phyloP scores from a whole-genome alignment of 2,113 vertebrate genomes.

The Hiodon tergisus region DNA sequence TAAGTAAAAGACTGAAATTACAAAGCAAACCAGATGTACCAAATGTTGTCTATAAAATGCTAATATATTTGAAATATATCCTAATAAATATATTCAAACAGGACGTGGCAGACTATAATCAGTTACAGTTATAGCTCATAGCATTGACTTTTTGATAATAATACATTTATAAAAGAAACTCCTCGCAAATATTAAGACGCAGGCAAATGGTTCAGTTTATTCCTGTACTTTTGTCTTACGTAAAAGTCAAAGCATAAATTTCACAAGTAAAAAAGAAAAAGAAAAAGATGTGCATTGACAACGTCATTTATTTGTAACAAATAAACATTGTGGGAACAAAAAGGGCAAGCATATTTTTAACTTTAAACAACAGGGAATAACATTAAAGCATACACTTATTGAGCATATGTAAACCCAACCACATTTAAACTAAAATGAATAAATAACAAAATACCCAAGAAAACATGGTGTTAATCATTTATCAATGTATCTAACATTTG shows the following conservation, averaged over 20 bases:
- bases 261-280: not conserved
- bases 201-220: not conserved
- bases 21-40: too few relatives aligned
- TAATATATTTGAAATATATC: too few relatives aligned
- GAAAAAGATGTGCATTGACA: not conserved
- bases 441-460: not conserved
- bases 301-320: not conserved
- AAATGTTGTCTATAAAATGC: too few relatives aligned
- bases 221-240: not conserved
- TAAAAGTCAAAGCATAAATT: slow-evolving; percentile 1
- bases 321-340: not conserved
- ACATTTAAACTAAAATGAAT: not conserved
- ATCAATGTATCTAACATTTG: not conserved
- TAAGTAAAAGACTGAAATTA: too few relatives aligned
- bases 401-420: too few relatives aligned
- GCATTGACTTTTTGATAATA: too few relatives aligned
- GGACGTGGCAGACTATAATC: too few relatives aligned
- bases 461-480: not conserved
- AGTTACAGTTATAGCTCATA: too few relatives aligned
- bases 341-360: not conserved
- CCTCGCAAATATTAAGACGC: too few relatives aligned
- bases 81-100: too few relatives aligned
- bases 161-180: too few relatives aligned
- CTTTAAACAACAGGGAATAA: not conserved
- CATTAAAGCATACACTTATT: not conserved